Evolutionary conservation across 2,797 vertebrate genomes (phyloP).

Genomic region (Australoheros facetus): DNA sequence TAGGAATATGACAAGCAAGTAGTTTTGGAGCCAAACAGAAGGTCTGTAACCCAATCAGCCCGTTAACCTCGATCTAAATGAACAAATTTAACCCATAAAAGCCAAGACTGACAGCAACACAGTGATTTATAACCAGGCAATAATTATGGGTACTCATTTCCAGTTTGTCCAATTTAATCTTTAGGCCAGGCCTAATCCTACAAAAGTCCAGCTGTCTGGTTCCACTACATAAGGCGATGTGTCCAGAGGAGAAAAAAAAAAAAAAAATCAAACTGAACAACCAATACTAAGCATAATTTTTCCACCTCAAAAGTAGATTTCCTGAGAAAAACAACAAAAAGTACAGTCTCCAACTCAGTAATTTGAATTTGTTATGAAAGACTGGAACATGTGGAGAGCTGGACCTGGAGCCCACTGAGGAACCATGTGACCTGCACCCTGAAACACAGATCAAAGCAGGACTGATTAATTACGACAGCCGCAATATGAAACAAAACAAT

Average conservation of each 20-base stretch:
- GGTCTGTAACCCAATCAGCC: background rate
- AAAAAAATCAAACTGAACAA: background rate
- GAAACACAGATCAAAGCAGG: constrained; percentile 18
- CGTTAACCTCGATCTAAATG: background rate
- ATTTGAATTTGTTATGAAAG: background rate
- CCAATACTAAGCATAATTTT: background rate
- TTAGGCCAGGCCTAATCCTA: background rate
- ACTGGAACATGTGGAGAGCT: constrained; percentile 43
- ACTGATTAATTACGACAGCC: background rate
- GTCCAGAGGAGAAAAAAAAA: too few species aligned
- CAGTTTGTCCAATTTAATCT: background rate
- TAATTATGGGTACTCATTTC: background rate
- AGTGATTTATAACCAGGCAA: background rate
- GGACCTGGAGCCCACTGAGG: constrained; percentile 85
- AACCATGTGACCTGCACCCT: constrained; percentile 87
- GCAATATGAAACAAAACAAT: background rate
- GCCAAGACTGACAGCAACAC: background rate
- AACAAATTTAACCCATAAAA: background rate
- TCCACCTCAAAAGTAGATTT: background rate
- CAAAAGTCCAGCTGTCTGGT: too few species aligned
- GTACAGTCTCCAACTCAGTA: background rate
- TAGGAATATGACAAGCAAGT: background rate
- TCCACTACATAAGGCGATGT: too few species aligned
- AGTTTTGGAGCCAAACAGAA: background rate
- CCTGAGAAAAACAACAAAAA: background rate